Evolutionary conservation across 1,140 invertebrate species (phyloP).

Genomic region (Neoseiulus cucumeris): DNA sequence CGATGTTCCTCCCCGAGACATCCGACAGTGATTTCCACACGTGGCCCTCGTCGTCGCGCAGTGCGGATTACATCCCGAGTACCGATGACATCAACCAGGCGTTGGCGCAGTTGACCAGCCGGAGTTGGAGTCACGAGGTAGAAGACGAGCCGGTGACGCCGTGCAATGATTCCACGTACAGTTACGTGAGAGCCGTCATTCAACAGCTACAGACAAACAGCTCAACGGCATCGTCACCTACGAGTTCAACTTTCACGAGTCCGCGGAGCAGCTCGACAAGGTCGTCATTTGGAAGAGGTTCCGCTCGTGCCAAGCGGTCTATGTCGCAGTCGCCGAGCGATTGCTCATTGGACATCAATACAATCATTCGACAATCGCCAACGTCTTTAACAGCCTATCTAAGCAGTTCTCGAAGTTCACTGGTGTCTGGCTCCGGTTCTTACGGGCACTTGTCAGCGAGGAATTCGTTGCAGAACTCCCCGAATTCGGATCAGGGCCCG

Average conservation of each 20-base stretch:
- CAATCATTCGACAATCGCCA: not conserved
- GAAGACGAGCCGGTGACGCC: not conserved
- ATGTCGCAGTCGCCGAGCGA: constrained; percentile 5
- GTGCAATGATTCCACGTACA: constrained; percentile 4
- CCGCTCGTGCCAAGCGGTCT: not conserved
- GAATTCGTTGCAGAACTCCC: not conserved
- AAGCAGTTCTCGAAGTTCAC: constrained; percentile 2
- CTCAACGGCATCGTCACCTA: not conserved
- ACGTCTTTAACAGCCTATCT: not conserved
- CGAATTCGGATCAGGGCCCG: not conserved
- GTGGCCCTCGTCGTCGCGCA: not conserved
- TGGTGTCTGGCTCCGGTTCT: not conserved
- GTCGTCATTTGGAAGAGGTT: constrained; percentile 1
- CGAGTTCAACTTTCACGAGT: not conserved
- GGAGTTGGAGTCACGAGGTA: not conserved
- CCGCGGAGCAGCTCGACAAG: constrained; percentile 4
- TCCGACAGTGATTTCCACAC: constrained; percentile 1
- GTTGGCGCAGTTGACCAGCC: not conserved
- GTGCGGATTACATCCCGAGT: not conserved
- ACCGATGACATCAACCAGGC: constrained; percentile 7
- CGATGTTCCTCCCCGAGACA: not conserved
- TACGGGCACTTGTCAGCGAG: not conserved
- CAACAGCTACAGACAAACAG: constrained; percentile 3
- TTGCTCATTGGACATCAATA: not conserved
- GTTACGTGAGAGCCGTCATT: not conserved